Base-by-base conservation (phyloP, 2,797 vertebrate genomes). In the Erethizon dorsatum region DNA sequence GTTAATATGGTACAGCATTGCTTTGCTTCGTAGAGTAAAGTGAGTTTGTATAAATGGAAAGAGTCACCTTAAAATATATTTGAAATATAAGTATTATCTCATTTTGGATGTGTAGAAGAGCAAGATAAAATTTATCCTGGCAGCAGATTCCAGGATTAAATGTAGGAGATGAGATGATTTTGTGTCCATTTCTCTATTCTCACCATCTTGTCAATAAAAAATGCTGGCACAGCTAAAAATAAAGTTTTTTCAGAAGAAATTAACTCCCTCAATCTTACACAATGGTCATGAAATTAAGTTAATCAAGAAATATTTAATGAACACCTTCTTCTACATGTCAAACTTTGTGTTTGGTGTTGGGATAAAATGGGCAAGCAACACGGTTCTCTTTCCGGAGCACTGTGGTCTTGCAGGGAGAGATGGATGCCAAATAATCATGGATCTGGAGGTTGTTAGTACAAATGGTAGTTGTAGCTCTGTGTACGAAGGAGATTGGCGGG, bases 1-100 rank as follows among this genome's bases (percentile, higher is more conserved):
- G 56, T 94, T 65, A 87, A 57, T 54, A 83, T 83, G 37, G 10
- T 13, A 47, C 8, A 6, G 3, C 41, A 65, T 37, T 79, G 11
- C 37, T 56, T 59, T 82, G 54, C 45, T 90, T 31, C 90, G 47
- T 54, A 57, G 37, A 73, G 83, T 61, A 89, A 71, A 78, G 61
- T 33, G 59, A 73, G 73, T 92, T 89, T 95, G n/a, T 20, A 33
- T 88, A 83, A 92, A 87, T 65, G n/a, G 20, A 41, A 71, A 84
- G 56, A 91, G 54, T 92, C n/a, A 47, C 86, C 24, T 85, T 75
- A 11, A 77, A 65, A 69, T 24, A 17, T 69, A 65, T 86, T 37
- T 67, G 52, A 45, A 90, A 61, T 61, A 28, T 47, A 96, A 47
- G 75, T 71, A 45, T 83, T 41, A n/a, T 63, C 73, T 91, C 20